Conservation (phyloP, 2,888 invertebrate genomes). For the Tenodera sinensis region DNA sequence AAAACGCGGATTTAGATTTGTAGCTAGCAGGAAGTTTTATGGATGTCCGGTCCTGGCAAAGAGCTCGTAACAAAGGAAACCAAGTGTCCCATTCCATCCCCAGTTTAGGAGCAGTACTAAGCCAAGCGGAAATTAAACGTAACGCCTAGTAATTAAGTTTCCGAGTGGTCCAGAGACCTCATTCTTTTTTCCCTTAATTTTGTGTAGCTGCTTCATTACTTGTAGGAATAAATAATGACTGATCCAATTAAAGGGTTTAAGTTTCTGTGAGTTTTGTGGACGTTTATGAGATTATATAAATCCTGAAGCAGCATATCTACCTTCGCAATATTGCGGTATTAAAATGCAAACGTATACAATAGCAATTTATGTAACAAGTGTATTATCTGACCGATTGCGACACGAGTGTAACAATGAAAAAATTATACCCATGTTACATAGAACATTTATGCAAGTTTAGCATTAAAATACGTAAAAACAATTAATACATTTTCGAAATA, state of each 20-base stretch:
- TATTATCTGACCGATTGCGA: no score
- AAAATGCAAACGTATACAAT: no score
- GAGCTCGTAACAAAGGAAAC: not conserved
- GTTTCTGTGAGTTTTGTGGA: no score
- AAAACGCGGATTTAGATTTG: not conserved
- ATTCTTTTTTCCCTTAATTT: not conserved
- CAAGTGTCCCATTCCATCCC: not conserved
- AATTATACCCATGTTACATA: no score
- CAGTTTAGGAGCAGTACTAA: not conserved
- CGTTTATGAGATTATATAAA: no score
- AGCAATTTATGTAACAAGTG: no score
- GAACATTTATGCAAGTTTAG: no score
- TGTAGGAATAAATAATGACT: not conserved
- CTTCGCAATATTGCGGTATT: no score
- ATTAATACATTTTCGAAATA: no score
- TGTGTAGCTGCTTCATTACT: not conserved
- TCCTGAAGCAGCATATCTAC: no score
- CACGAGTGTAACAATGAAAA: no score
- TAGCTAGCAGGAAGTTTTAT: not conserved
- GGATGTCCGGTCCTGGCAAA: not conserved
- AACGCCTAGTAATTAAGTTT: not conserved
- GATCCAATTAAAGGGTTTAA: not conserved
- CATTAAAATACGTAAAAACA: no score
- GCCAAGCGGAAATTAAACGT: not conserved
- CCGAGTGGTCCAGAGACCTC: not conserved